Conservation (phyloP, 2,113 vertebrate species). For the Notothenia coriiceps region DNA sequence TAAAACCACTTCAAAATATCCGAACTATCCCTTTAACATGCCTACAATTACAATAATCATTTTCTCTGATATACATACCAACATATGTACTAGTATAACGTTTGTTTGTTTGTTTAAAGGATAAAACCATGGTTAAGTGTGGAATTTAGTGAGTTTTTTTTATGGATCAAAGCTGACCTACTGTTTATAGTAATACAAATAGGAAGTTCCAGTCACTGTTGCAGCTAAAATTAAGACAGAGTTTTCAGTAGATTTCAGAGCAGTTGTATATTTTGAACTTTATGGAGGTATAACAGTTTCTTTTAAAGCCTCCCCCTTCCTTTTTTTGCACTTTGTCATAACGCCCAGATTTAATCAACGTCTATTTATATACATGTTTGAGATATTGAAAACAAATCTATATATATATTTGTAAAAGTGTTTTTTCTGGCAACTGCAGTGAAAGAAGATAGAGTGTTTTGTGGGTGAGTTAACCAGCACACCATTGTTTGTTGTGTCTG, state of each 20-base stretch:
- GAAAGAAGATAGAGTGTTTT: constrained; percentile 41
- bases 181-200: constrained; percentile 30
- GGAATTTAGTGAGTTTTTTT: neutral
- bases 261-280: constrained; percentile 48
- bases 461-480: constrained; percentile 43
- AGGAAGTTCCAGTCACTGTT: constrained; percentile 44
- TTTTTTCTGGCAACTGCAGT: constrained; percentile 63
- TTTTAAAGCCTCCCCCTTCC: constrained; percentile 25
- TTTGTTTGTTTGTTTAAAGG: constrained; percentile 27
- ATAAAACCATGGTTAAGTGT: neutral
- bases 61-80: constrained; percentile 11
- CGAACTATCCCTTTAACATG: neutral
- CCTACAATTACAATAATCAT: constrained; percentile 9
- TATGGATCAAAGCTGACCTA: constrained; percentile 26
- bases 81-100: neutral
- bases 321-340: constrained; percentile 74
- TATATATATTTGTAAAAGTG: constrained; percentile 73
- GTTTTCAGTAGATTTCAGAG: constrained; percentile 44
- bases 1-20: too few species aligned
- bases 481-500: constrained; percentile 51
- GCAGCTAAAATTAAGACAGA: constrained; percentile 59
- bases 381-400: constrained; percentile 50
- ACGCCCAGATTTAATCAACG: constrained; percentile 66
- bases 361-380: constrained; percentile 78
- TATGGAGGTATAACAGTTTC: constrained; percentile 31